Evolutionary conservation across 2,888 invertebrate species (phyloP).

Genomic region (Aleiodes testaceus): DNA sequence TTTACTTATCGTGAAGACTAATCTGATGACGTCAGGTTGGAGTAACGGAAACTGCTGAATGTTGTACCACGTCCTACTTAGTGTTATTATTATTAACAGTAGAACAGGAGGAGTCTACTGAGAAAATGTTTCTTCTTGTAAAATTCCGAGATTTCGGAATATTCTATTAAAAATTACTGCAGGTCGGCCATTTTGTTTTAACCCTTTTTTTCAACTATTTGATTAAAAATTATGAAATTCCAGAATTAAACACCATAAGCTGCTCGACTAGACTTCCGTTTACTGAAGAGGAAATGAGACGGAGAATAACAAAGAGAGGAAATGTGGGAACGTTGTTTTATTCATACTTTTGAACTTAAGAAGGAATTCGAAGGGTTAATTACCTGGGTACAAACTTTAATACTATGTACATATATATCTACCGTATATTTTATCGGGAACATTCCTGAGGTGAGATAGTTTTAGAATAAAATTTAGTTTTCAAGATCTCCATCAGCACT

Average conservation of each 20-base stretch:
- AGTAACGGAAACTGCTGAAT: slow-evolving; percentile 62
- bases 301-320: slow-evolving; percentile 33
- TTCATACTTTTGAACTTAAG: slow-evolving; percentile 59
- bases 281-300: slow-evolving; percentile 14
- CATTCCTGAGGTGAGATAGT: no score
- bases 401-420: background rate
- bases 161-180: no score
- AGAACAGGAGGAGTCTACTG: no score
- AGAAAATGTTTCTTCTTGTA: no score
- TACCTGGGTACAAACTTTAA: slow-evolving; percentile 50
- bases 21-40: slow-evolving; percentile 60
- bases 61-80: background rate
- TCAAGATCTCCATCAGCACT: no score
- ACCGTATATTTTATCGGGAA: no score
- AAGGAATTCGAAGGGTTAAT: slow-evolving; percentile 53
- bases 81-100: no score
- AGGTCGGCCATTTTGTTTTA: no score
- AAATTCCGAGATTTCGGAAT: no score
- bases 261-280: slow-evolving; percentile 31
- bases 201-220: background rate
- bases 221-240: slow-evolving; percentile 47
- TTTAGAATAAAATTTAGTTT: no score
- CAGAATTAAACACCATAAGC: slow-evolving; percentile 22
- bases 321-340: slow-evolving; percentile 41
- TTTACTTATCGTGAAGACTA: slow-evolving; percentile 52